A percentile compares a stretch with the other conserved stretches of the same genome.
These are phyloP conservation scores for Poecilia wingei DNA, from an alignment of 2,797 vertebrate species.

Conservation along the genomic window DNA sequence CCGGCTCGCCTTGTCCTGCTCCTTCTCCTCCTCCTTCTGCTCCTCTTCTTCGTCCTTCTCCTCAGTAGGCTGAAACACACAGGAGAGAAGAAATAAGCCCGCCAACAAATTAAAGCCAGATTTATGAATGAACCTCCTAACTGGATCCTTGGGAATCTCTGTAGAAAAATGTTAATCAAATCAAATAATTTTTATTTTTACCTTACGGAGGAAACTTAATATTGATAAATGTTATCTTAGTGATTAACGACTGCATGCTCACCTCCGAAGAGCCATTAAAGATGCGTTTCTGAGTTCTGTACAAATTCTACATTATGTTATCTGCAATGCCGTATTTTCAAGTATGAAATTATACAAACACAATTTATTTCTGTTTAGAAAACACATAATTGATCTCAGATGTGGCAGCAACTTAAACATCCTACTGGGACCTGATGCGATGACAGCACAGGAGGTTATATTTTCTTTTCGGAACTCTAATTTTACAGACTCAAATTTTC, in stretches of 20 bases:
- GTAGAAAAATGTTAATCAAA: not conserved
- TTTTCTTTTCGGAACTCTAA: not conserved
- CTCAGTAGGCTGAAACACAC: slow-evolving; percentile 66
- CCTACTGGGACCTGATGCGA: not conserved
- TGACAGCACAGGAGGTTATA: not conserved
- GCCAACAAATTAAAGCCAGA: not conserved
- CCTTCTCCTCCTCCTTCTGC: slow-evolving; percentile 69
- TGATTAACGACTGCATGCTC: not conserved
- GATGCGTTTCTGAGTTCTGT: not conserved
- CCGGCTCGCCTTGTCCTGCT: slow-evolving; percentile 74
- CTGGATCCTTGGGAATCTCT: not conserved
- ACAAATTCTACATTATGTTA: not conserved
- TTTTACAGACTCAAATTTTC: not conserved
- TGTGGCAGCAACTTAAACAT: not conserved
- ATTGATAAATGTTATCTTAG: not conserved
- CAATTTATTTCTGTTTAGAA: not conserved
- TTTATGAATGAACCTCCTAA: not conserved
- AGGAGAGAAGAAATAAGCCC: not conserved
- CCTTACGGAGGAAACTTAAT: not conserved
- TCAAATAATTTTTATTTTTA: not conserved
- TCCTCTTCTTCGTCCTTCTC: slow-evolving; percentile 68
- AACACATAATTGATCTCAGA: not conserved
- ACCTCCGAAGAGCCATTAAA: not conserved
- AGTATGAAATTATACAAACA: not conserved
- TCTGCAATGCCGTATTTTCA: not conserved